Evolutionary conservation across 2,797 vertebrate genomes (phyloP), one percentile per base, ranked within the genome.

Genomic region (Pseudochaenichthys georgianus): DNA sequence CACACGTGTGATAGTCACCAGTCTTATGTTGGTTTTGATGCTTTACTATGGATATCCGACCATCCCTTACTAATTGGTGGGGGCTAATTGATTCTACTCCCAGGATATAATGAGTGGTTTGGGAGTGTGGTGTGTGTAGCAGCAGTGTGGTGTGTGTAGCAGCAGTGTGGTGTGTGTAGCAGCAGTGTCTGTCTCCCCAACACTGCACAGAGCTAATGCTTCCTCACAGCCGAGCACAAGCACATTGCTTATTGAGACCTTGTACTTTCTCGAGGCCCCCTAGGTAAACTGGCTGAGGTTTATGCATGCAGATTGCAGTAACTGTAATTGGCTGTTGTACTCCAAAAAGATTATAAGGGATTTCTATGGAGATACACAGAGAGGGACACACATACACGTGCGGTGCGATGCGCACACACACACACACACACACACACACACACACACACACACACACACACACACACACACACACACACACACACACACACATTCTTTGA

Each of bases 321-420:
- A 52, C 84, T 92, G 90, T 89, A 91, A 92, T 91, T 90, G 85
- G 70, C 81, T 86, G 77, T 86, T 90, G 83, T 90, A 90, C 80
- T 71, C 47, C 79, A 28, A 77, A 64, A 38, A 81, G 68, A 86
- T 80, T 79, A 81, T 64, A 70, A 81, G 74, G 72, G 73, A 68
- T 73, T 87, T 88, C 68, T 45, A 43, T 75, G 47, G 85, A 89
- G 85, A 73, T 5, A 65, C 53, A 70, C 4, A 42, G 66, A 10
- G 15, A 71, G 13, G 62, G 21, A 38, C 45, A 58, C 64, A 72
- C 75, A 31, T 9, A 58, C 17, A 66, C 1, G 3, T 51, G 38
- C 41, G 13, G 23, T 23, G 38, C 41, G 13, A 3, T 23, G 23
- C 23, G 3, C n/a, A 13, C 54, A 2, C 34, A 55, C 19, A 41